A percentile compares a stretch with the other conserved stretches of the same genome.
phyloP scores from a whole-genome alignment of 2,888 invertebrate genomes.

The Tetropium fuscum region DNA sequence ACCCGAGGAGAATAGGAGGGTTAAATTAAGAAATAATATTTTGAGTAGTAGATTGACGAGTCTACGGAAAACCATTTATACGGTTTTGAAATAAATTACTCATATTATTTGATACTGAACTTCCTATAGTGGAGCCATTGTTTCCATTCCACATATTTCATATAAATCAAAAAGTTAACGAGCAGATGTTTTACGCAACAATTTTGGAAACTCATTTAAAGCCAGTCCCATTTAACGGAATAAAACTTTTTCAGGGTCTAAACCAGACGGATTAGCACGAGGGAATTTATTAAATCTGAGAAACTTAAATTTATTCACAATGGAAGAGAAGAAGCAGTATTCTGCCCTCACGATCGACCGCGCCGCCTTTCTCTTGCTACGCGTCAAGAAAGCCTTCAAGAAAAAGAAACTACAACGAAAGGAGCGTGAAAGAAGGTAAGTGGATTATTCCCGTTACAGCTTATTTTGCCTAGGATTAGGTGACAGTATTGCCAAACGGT shows the following conservation, averaged over 20 bases:
- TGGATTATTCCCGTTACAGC: slow-evolving; percentile 51
- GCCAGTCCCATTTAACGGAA: slow-evolving; percentile 7
- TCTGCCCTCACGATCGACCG: slow-evolving; percentile 86
- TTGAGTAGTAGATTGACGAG: too few relatives aligned
- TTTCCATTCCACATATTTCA: too few relatives aligned
- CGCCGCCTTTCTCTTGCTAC: slow-evolving; percentile 87
- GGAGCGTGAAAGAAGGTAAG: slow-evolving; percentile 89
- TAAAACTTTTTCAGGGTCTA: slow-evolving; percentile 8
- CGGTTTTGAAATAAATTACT: too few relatives aligned
- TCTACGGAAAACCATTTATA: too few relatives aligned
- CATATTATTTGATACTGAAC: too few relatives aligned
- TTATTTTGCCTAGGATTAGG: too few relatives aligned
- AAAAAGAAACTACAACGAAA: slow-evolving; percentile 90
- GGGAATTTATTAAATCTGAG: slow-evolving; percentile 9
- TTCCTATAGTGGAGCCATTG: too few relatives aligned
- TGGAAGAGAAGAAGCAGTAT: slow-evolving; percentile 71
- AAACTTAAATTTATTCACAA: slow-evolving; percentile 35
- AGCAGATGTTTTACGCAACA: too few relatives aligned
- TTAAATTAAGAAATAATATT: too few relatives aligned
- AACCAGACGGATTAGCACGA: neutral
- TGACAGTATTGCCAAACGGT: too few relatives aligned
- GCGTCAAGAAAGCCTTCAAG: slow-evolving; percentile 91
- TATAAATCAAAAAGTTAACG: too few relatives aligned
- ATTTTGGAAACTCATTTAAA: slow-evolving; percentile 5
- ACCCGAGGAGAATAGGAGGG: too few relatives aligned